Base-by-base conservation (phyloP, 2,113 vertebrate genomes). In the Phylloscopus trochiloides region DNA sequence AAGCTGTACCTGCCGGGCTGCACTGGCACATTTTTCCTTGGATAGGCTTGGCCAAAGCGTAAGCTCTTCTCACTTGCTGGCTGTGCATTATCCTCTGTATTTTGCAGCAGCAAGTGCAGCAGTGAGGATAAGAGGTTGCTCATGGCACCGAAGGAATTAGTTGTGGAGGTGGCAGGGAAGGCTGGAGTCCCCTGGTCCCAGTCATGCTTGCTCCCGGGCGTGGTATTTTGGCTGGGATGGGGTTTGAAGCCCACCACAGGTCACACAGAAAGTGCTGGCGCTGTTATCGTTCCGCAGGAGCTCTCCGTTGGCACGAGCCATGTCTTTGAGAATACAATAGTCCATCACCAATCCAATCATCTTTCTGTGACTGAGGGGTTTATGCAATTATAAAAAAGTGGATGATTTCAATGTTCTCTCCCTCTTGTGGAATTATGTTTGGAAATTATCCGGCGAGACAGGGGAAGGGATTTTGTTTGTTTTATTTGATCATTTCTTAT, bases 401-500 rank as follows among this genome's bases (percentile, higher is more conserved):
- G 83, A 97, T 97, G 86, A 97, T 97, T 95, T 96, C 89, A 97
- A 96, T 97, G 96, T 91, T 96, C 70, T 83, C 71, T 95, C 71
- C 82, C 97, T 96, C 86, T 92, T 96, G 96, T 96, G 96, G 96
- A 97, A 97, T 96, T 96, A 73, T 85, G 88, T 96, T 98, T 97
- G 96, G 96, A 97, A 96, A 97, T 94, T 88, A 96, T 96, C 92
- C 32, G 47, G 87, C 16, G 62, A 97, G 94, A 92, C 83, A 29
- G 50, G 91, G 55, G 72, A 95, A 96, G 72, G 81, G 93, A 96
- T 94, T 95, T 91, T 97, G 92, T 97, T 98, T 98, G 94, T 97
- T 98, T 98, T 96, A 92, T 97, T 97, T 95, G 94, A 98, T 96
- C 96, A 73, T 97, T 97, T 97, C 97, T 97, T 98, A 97, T 97